Base-by-base conservation (phyloP, 2,888 invertebrate species). In the Epinotia nisella region DNA sequence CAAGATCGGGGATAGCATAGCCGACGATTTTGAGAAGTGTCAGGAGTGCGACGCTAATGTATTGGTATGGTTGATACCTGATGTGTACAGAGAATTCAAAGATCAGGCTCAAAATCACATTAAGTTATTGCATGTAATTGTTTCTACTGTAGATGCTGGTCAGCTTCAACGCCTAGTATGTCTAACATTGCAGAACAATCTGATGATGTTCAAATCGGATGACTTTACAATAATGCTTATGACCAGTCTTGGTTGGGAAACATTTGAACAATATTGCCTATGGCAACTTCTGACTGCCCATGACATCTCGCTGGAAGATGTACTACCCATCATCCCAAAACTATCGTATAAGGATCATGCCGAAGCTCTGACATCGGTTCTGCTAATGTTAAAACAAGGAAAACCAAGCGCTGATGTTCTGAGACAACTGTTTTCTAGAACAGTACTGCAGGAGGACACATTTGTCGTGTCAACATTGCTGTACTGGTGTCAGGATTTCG, bases 201-300 rank as follows among this genome's bases (percentile, higher is more conserved):
- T 97, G 75, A 96, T 96, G 83, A 97, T 97, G 95, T 96, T 97
- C 79, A 97, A 97, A 85, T 95, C 95, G 55, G 97, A 97, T 79
- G 96, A 96, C 71, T 94, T 97, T 59, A 95, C 96, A 73, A 94
- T 95, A 56, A 95, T 97, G 87, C 89, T 97, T 79, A 96, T 96
- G 75, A 96, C 97, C 58, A 99, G 98, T 83, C 94, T 99, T 71
- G 95, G 96, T 72, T 99, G 99, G 98, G 99, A 99, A 91, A 98
- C 99, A 2, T 98, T 98, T 81, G 99, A 99, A 89, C 99, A 99
- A 90, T 97, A 98, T 87, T 99, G 98, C 88, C 95, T 99, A 60
- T 99, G 99, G 99, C 99, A 99, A 90, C 94, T 99, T 73, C 95
- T 99, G 64, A 96, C 97, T 78, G 98, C 98, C 56, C 99, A 99